Percentiles rank a stretch among this genome's conserved stretches.
Evolutionary conservation across 1,140 invertebrate genomes (phyloP).

Genomic region (Heliconius himera): DNA sequence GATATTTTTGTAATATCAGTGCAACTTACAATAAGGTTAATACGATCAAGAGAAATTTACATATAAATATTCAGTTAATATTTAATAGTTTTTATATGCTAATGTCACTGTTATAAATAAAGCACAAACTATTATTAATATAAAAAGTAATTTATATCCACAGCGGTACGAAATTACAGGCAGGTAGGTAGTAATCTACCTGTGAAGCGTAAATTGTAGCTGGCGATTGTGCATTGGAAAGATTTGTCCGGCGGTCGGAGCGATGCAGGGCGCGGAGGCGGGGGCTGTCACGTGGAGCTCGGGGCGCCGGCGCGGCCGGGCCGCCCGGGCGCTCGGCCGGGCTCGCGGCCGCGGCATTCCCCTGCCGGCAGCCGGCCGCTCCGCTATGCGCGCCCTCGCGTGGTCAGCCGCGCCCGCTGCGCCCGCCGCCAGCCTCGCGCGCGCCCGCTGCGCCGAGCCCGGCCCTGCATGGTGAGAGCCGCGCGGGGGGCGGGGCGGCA

Average conservation of each 20-base stretch:
- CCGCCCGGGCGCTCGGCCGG: conserved; percentile 64
- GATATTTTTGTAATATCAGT: too few species aligned
- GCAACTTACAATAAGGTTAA: too few species aligned
- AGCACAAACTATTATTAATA: neutral
- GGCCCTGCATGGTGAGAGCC: conserved; percentile 59
- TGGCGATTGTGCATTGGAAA: conserved; percentile 73
- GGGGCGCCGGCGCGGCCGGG: conserved; percentile 74
- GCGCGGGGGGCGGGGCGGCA: conserved; percentile 61
- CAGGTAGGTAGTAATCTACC: conserved; percentile 26
- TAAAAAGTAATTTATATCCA: neutral
- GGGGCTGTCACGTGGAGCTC: conserved; percentile 71
- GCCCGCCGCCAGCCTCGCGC: conserved; percentile 49
- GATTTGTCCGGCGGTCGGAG: conserved; percentile 53
- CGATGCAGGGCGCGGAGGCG: conserved; percentile 40
- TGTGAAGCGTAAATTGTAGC: conserved; percentile 49
- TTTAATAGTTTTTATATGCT: too few species aligned
- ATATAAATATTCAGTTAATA: too few species aligned
- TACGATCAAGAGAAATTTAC: too few species aligned
- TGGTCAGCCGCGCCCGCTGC: conserved; percentile 52
- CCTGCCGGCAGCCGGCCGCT: conserved; percentile 62
- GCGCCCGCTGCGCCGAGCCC: conserved; percentile 53
- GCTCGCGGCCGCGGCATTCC: conserved; percentile 67
- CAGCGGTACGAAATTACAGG: neutral
- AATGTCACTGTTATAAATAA: too few species aligned
- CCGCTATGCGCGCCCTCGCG: conserved; percentile 65